A percentile compares a stretch with the other conserved stretches of the same genome.
Conservation (phyloP, 2,888 invertebrate species). For the Pyrochroa serraticornis region DNA sequence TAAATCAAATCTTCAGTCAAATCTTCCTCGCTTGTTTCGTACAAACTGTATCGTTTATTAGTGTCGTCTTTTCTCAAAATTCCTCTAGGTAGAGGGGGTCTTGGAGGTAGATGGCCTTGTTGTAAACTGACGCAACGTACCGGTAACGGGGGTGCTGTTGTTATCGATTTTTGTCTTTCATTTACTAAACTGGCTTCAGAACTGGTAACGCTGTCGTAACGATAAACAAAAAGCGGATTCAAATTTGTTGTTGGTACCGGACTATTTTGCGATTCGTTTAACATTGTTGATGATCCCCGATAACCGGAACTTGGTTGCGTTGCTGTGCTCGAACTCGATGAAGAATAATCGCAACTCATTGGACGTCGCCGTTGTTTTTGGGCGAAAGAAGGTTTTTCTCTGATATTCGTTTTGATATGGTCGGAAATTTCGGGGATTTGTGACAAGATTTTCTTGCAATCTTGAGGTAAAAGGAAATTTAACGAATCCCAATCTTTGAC, state of each 20-base stretch:
- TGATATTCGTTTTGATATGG: conserved; percentile 64
- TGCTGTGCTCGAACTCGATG: conserved; percentile 72
- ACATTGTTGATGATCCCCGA: conserved; percentile 83
- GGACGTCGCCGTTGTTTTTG: conserved; percentile 61
- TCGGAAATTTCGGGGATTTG: conserved; percentile 80
- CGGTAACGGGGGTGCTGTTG: conserved; percentile 63
- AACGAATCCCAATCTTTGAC: conserved; percentile 94
- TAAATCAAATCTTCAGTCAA: conserved; percentile 58
- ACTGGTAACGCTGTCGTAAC: conserved; percentile 77
- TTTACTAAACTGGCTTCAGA: conserved; percentile 73
- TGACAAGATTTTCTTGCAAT: conserved; percentile 78
- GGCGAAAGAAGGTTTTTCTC: conserved; percentile 64
- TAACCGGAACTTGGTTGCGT: conserved; percentile 88
- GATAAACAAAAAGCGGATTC: conserved; percentile 80
- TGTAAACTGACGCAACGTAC: conserved; percentile 71
- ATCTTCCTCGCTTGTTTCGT: conserved; percentile 68
- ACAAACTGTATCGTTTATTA: conserved; percentile 74
- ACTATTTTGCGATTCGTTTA: conserved; percentile 76
- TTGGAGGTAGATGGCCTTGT: conserved; percentile 68
- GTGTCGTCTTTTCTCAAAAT: conserved; percentile 60
- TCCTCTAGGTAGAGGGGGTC: conserved; percentile 75
- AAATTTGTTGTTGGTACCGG: conserved; percentile 66
- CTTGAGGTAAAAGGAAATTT: conserved; percentile 83
- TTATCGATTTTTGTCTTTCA: conserved; percentile 59
- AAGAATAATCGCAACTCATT: conserved; percentile 67